Percentiles rank a stretch among this genome's conserved stretches.
These are phyloP conservation scores for Toxotes jaculatrix DNA, from an alignment of 2,113 vertebrate species.

Conservation along the genomic window DNA sequence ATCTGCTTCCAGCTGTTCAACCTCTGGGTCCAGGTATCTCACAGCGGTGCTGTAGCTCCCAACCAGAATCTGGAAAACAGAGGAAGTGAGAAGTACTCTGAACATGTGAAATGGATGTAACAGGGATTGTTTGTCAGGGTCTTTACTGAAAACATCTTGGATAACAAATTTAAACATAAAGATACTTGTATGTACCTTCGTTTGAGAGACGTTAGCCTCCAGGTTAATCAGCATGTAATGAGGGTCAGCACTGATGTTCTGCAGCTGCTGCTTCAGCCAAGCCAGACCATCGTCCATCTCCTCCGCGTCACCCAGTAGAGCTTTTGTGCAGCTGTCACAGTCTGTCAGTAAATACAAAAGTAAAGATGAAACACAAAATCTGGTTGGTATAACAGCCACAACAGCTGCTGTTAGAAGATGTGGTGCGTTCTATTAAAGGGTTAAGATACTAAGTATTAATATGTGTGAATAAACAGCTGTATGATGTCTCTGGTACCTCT, in stretches of 20 bases:
- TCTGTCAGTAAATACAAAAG: constrained; percentile 71
- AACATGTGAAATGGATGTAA: neutral
- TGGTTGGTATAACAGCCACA: neutral
- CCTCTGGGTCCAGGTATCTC: constrained; percentile 76
- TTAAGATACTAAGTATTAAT: neutral
- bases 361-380: neutral
- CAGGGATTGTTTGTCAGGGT: neutral
- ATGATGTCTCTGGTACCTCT: too few species aligned
- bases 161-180: neutral
- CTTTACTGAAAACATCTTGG: neutral
- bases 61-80: constrained; percentile 81
- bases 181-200: constrained; percentile 79
- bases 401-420: constrained; percentile 25
- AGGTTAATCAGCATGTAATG: constrained; percentile 72
- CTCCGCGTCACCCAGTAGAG: constrained; percentile 83
- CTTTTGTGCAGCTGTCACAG: constrained; percentile 86
- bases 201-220: constrained; percentile 79
- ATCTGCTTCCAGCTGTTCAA: constrained; percentile 82
- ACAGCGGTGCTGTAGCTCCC: constrained; percentile 74
- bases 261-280: neutral
- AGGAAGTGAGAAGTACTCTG: neutral
- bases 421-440: neutral
- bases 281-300: constrained; percentile 77
- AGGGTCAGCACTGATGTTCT: too few species aligned
- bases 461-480: too few species aligned